Percentiles rank a stretch among this genome's conserved stretches.
phyloP scores from a whole-genome alignment of 2,888 invertebrate species.

The Lysandra bellargus region DNA sequence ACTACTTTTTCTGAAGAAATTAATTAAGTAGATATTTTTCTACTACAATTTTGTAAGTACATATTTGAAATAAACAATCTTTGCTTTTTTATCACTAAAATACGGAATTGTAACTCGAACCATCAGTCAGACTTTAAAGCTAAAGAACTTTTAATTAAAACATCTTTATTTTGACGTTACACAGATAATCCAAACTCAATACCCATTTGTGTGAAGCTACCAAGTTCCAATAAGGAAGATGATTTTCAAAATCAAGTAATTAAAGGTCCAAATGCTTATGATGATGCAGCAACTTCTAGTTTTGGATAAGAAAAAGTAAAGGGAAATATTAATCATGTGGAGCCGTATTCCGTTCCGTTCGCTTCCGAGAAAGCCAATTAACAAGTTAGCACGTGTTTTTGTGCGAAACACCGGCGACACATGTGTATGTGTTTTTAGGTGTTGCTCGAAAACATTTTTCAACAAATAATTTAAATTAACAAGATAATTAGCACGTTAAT shows the following conservation, averaged over 20 bases:
- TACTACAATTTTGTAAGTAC: neutral
- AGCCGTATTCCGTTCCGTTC: slow-evolving; percentile 47
- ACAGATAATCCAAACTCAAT: neutral
- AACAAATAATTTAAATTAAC: slow-evolving; percentile 23
- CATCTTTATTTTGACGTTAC: neutral
- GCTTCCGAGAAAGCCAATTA: slow-evolving; percentile 71
- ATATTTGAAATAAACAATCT: neutral
- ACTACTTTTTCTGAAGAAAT: neutral
- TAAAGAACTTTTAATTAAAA: neutral
- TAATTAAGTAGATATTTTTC: neutral
- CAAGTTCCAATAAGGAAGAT: slow-evolving; percentile 5
- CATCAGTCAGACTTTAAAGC: neutral
- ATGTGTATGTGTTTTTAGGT: slow-evolving; percentile 30
- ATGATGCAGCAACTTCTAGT: slow-evolving; percentile 4
- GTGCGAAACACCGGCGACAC: slow-evolving; percentile 44
- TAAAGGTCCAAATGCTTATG: neutral
- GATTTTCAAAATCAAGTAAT: slow-evolving; percentile 7
- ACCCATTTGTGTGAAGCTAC: neutral
- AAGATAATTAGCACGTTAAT: slow-evolving; percentile 13
- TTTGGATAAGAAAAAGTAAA: slow-evolving; percentile 41
- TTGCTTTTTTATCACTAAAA: neutral
- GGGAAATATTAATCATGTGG: slow-evolving; percentile 65
- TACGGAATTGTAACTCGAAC: neutral
- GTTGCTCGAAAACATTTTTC: neutral
- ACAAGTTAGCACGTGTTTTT: slow-evolving; percentile 74